Conservation (phyloP, 2,113 vertebrate genomes). For the Stigmatopora argus region DNA sequence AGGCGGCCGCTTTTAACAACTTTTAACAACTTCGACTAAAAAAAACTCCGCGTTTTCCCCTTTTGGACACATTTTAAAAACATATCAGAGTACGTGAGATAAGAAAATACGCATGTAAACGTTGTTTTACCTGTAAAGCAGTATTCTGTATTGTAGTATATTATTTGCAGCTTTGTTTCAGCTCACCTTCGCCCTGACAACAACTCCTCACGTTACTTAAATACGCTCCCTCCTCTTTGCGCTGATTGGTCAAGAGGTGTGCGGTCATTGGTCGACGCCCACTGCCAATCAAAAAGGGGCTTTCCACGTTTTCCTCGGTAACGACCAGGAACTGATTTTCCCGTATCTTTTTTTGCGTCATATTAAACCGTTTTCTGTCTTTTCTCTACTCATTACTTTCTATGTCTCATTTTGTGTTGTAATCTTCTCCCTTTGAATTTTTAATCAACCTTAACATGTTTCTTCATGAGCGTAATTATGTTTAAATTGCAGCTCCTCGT, state of each 20-base stretch:
- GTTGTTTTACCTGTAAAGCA: constrained; percentile 23
- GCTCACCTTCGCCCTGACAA: constrained; percentile 1
- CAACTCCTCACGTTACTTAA: background rate
- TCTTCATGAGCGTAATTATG: background rate
- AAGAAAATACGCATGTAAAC: background rate
- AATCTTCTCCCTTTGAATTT: background rate
- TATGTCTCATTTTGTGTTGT: background rate
- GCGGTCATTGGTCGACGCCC: constrained; percentile 1
- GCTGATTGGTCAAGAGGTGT: constrained; percentile 20
- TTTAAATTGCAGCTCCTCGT: background rate
- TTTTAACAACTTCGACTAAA: background rate
- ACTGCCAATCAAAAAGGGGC: constrained; percentile 1
- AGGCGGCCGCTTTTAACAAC: background rate
- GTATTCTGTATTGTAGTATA: constrained; percentile 10
- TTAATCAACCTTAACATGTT: background rate
- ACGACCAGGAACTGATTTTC: background rate
- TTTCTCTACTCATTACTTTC: background rate
- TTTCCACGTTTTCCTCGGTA: background rate
- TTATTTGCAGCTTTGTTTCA: constrained; percentile 1
- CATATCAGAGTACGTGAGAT: background rate
- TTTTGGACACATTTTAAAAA: background rate
- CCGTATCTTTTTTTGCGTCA: background rate
- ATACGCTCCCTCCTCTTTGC: constrained; percentile 1
- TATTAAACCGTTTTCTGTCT: background rate
- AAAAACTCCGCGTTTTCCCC: background rate